Evolutionary conservation across 2,888 invertebrate species (phyloP).

Genomic region (Linyphia triangularis): DNA sequence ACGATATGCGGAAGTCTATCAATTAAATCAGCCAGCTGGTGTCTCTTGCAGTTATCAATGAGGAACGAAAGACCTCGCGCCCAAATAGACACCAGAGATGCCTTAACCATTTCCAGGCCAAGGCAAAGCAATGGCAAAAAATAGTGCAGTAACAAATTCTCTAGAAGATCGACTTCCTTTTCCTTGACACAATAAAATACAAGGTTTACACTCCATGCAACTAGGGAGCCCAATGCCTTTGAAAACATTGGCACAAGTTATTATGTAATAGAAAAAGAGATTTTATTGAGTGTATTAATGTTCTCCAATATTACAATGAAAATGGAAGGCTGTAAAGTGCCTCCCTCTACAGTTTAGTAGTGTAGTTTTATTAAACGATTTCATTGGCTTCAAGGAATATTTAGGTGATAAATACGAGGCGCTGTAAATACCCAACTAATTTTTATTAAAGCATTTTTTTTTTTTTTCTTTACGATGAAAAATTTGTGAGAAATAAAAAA

Average conservation of each 20-base stretch:
- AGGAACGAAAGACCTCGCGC: neutral
- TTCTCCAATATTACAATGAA: no score
- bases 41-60: neutral
- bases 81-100: constrained; percentile 29
- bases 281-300: no score
- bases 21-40: neutral
- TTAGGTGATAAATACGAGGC: no score
- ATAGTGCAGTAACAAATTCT: constrained; percentile 45
- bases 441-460: no score
- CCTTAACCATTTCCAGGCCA: constrained; percentile 55
- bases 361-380: no score
- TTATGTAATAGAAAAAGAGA: no score
- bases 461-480: no score
- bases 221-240: constrained; percentile 13
- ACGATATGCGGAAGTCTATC: neutral
- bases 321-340: no score
- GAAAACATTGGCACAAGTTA: constrained; percentile 1
- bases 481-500: no score
- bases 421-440: no score
- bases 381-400: no score
- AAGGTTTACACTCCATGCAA: constrained; percentile 16
- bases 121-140: constrained; percentile 55
- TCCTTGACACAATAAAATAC: constrained; percentile 64
- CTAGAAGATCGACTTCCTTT: constrained; percentile 50
- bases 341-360: no score